Conservation (phyloP, 2,888 invertebrate genomes). For the Tinea pellionella region DNA sequence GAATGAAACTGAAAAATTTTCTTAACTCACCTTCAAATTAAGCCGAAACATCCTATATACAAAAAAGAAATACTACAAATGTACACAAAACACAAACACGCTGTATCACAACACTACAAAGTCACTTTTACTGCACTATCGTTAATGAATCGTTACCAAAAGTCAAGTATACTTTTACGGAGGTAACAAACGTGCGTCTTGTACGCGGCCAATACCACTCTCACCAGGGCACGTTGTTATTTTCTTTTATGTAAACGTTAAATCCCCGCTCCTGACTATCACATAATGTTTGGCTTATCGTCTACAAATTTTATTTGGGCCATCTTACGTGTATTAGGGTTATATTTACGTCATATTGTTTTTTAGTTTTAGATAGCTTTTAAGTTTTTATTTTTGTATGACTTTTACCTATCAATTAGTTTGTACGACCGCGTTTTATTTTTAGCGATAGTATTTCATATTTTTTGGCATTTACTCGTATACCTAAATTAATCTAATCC, state of each 20-base stretch:
- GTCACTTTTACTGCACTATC: neutral
- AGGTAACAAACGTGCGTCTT: conserved; percentile 26
- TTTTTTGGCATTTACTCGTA: no score
- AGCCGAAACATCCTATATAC: neutral
- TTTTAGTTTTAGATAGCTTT: no score
- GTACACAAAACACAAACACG: conserved; percentile 4
- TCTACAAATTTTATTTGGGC: conserved; percentile 26
- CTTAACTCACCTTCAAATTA: neutral
- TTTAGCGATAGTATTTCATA: no score
- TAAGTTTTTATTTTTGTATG: no score
- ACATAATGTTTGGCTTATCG: conserved; percentile 15
- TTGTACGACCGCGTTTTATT: no score
- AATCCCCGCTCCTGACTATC: conserved; percentile 51
- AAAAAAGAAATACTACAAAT: neutral
- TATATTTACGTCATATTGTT: neutral
- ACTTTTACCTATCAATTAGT: no score
- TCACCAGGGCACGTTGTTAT: conserved; percentile 41
- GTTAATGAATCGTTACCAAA: neutral
- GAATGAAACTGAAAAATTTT: no score
- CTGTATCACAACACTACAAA: neutral
- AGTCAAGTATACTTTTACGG: neutral
- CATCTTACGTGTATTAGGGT: conserved; percentile 19
- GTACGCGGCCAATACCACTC: conserved; percentile 39
- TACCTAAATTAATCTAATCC: no score
- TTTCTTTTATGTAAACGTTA: conserved; percentile 56